Evolutionary conservation across 2,797 vertebrate genomes (phyloP).

Genomic region (Lycodopsis pacificus): DNA sequence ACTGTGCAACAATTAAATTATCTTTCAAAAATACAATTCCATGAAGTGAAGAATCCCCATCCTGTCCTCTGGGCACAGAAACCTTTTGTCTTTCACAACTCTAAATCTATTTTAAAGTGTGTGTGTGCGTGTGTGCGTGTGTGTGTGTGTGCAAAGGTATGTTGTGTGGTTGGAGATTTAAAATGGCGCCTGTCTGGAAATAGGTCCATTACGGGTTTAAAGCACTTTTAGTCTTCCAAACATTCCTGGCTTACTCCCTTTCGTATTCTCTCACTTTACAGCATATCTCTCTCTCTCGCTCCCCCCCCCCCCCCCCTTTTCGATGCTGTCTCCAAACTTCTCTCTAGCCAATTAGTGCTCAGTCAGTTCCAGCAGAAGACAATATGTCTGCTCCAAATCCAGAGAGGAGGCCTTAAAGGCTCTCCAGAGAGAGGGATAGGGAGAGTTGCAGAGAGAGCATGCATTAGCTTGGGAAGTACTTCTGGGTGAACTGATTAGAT

Average conservation of each 20-base stretch:
- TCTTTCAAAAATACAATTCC: neutral
- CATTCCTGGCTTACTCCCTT: constrained; percentile 65
- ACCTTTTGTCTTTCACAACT: constrained; percentile 7
- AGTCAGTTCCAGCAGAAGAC: constrained; percentile 75
- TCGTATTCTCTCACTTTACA: constrained; percentile 61
- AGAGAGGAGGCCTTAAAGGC: constrained; percentile 72
- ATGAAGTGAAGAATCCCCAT: neutral
- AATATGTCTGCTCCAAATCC: constrained; percentile 76
- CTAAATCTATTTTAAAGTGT: constrained; percentile 31
- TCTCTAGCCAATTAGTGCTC: constrained; percentile 77
- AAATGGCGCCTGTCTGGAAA: constrained; percentile 81
- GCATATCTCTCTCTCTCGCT: constrained; percentile 3
- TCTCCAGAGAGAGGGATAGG: constrained; percentile 63
- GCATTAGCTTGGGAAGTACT: constrained; percentile 37
- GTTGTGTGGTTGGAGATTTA: constrained; percentile 47
- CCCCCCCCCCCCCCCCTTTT: constrained; percentile 43
- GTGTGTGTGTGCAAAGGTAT: constrained; percentile 8
- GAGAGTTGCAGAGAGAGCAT: neutral
- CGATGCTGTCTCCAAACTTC: constrained; percentile 73
- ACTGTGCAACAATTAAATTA: neutral
- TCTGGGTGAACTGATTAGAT: constrained; percentile 52
- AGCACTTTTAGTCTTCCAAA: constrained; percentile 77
- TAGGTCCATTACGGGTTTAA: constrained; percentile 81
- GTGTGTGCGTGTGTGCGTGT: constrained; percentile 12
- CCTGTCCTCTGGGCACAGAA: neutral